A percentile compares a stretch with the other conserved stretches of the same genome.
Evolutionary conservation across 2,113 vertebrate species (phyloP).

Genomic region (Anthoscopus minutus): DNA sequence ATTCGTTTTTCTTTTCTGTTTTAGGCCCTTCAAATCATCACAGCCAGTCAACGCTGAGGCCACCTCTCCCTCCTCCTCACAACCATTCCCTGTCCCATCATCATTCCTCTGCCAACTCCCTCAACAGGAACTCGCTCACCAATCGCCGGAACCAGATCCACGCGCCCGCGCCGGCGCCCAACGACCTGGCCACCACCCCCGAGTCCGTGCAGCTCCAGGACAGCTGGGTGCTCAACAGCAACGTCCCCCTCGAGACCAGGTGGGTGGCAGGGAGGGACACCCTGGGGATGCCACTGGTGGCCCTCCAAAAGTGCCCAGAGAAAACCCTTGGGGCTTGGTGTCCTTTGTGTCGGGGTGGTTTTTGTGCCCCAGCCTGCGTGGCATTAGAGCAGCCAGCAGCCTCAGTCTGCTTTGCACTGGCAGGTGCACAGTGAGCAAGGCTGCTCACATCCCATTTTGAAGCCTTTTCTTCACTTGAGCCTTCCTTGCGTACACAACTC

Average conservation of each 20-base stretch:
- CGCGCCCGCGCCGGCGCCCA: conserved; percentile 81
- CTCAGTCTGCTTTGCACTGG: background rate
- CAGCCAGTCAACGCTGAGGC: conserved; percentile 92
- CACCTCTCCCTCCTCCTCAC: conserved; percentile 94
- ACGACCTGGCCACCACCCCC: conserved; percentile 91
- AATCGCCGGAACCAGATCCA: conserved; percentile 92
- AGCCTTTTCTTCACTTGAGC: conserved; percentile 19
- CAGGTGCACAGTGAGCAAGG: background rate
- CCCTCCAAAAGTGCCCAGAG: background rate
- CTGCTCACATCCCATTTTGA: conserved; percentile 29
- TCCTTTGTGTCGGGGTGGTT: accelerated
- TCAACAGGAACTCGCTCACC: conserved; percentile 94
- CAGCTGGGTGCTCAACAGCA: conserved; percentile 99
- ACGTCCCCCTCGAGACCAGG: conserved; percentile 96
- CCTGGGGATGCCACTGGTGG: accelerated
- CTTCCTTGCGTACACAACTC: conserved; percentile 28
- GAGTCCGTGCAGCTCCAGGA: conserved; percentile 98
- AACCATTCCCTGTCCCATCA: conserved; percentile 94
- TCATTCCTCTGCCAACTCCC: conserved; percentile 94
- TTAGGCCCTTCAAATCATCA: conserved; percentile 93
- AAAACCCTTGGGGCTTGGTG: background rate
- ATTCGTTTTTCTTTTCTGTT: conserved; percentile 33
- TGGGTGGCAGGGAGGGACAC: background rate
- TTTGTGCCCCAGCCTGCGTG: background rate
- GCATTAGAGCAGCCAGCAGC: background rate